phyloP scores from a whole-genome alignment of 1,140 invertebrate species.

The Meteorus sp. region DNA sequence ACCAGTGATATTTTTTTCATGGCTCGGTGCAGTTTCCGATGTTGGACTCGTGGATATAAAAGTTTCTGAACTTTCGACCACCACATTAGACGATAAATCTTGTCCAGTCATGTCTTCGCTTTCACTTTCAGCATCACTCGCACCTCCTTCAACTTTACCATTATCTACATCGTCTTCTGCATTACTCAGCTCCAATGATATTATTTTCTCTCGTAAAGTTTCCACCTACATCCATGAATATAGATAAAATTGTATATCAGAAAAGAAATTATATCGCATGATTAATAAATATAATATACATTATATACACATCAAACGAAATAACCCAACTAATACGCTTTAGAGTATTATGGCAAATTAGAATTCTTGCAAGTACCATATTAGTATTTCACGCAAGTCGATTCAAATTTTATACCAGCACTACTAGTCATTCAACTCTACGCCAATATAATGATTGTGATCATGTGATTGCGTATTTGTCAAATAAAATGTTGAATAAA shows the following conservation, averaged over 20 bases:
- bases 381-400: too few species aligned
- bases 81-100: constrained; percentile 39
- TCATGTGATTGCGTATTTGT: too few species aligned
- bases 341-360: too few species aligned
- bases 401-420: too few species aligned
- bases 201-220: constrained; percentile 84
- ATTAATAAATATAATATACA: not conserved
- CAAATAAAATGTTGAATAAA: constrained; percentile 15
- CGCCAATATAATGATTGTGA: too few species aligned
- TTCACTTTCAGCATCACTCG: constrained; percentile 57
- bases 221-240: constrained; percentile 67
- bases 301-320: too few species aligned
- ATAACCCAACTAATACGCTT: too few species aligned
- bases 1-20: constrained; percentile 37
- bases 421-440: too few species aligned
- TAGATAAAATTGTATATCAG: not conserved
- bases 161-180: constrained; percentile 64
- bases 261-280: not conserved
- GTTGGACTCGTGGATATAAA: constrained; percentile 40
- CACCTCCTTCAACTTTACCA: constrained; percentile 48
- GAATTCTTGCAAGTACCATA: too few species aligned
- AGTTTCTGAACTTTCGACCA: constrained; percentile 42
- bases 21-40: constrained; percentile 39
- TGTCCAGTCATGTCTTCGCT: constrained; percentile 46
- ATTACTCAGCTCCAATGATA: constrained; percentile 79